These are phyloP conservation scores for Meteorus colon DNA, from an alignment of 2,888 invertebrate genomes.

Conservation along the genomic window DNA sequence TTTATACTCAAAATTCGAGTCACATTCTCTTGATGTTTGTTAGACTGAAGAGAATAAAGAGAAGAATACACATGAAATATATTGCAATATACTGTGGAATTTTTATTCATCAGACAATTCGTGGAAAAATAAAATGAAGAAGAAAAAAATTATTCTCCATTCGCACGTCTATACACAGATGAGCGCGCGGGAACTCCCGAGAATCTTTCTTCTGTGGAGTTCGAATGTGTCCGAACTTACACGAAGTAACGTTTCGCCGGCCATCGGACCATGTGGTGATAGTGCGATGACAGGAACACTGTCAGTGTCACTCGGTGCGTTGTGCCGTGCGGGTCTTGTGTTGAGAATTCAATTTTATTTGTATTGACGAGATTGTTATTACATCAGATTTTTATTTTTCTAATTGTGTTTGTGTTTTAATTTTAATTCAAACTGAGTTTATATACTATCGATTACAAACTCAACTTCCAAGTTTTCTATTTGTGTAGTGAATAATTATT, in stretches of 20 bases:
- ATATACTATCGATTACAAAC: no score
- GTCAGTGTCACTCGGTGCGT: conserved; percentile 70
- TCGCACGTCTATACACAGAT: conserved; percentile 26
- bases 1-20: background rate
- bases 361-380: background rate
- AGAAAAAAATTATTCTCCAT: conserved; percentile 5
- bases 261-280: conserved; percentile 63
- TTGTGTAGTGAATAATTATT: no score
- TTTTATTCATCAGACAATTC: conserved; percentile 10
- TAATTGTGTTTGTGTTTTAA: no score
- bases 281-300: conserved; percentile 68
- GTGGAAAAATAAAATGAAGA: conserved; percentile 17
- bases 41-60: background rate
- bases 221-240: conserved; percentile 24
- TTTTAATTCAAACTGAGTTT: no score
- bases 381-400: background rate
- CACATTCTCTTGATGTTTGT: background rate
- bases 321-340: conserved; percentile 51
- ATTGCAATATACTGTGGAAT: background rate
- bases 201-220: background rate
- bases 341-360: background rate
- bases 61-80: background rate
- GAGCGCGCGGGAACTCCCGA: conserved; percentile 21
- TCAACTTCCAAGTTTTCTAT: no score
- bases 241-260: conserved; percentile 36